Evolutionary conservation across 1,140 invertebrate genomes (phyloP), one percentile per base, ranked within the genome.

Genomic region (Bemisia tabaci): DNA sequence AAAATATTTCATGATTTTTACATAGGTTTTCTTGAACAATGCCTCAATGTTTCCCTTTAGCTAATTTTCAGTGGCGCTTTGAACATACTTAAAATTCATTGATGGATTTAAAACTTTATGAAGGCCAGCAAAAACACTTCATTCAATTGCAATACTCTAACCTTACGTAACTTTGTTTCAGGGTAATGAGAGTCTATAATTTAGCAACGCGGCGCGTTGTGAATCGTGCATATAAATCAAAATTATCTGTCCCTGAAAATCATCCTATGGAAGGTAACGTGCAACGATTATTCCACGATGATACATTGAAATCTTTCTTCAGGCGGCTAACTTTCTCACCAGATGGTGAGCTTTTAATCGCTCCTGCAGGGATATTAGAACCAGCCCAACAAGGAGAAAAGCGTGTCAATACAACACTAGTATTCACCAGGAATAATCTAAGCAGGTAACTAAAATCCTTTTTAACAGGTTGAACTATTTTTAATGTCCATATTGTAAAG

Each of bases 251-350:
- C 12, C 79, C 84, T 1, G 66, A 77, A 12, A 77, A 76, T 1
- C 82, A 86, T 73, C 75, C 81, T 1, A 72, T 88, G n/a, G 79
- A 84, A 67, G 81, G 81, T 0, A 84, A 85, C 71, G 77, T 77
- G 63, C 79, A 87, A 2, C 81, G 87, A 62, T 80, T 97, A 33
- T 98, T 93, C 76, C 88, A 95, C 73, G 95, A 98, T 76, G 95
- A 97, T 74, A 95, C 94, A 0, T 84, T 97, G 61, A 90, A 94
- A 75, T 94, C 94, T 1, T 98, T 93, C 77, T 97, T 92, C 74
- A 81, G 95, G 62, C 82, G 96, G 62, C 74, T 97, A 1, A 82
- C 85, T 24, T 98, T 95, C 73, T 90, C 90, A 60, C 90, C 92
- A 12, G 93, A 96, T 79, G 96, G 95, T 11, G 82, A 88, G 73